Conservation (phyloP, 2,888 invertebrate genomes). For the Phalera bucephala region DNA sequence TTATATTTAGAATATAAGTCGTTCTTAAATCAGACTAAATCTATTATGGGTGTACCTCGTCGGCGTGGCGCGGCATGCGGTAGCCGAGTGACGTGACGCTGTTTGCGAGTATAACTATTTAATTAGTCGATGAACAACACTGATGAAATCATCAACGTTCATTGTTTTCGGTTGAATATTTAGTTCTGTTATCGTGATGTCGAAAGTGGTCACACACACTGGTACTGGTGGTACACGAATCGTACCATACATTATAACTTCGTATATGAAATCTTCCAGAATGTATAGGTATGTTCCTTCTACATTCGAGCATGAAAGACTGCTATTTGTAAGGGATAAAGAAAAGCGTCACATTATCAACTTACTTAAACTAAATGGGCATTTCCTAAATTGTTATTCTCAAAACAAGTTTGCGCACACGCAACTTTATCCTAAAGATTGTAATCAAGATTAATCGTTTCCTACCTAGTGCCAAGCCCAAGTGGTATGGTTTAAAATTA, state of each 20-base stretch:
- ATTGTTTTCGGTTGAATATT: constrained; percentile 27
- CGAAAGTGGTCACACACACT: too few species aligned
- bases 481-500: constrained; percentile 4
- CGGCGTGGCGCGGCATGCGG: constrained; percentile 61
- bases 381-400: constrained; percentile 18
- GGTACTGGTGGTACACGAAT: too few species aligned
- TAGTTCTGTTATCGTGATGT: background rate
- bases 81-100: constrained; percentile 60
- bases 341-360: too few species aligned
- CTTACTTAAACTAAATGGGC: constrained; percentile 4
- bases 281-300: too few species aligned
- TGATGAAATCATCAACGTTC: constrained; percentile 53
- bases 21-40: constrained; percentile 40
- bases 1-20: constrained; percentile 24
- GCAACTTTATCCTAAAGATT: constrained; percentile 44
- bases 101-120: constrained; percentile 60
- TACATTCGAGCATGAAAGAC: too few species aligned
- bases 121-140: constrained; percentile 52
- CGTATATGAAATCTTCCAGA: too few species aligned
- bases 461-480: constrained; percentile 24
- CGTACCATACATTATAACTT: too few species aligned
- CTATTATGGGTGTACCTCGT: constrained; percentile 78
- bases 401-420: constrained; percentile 35
- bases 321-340: too few species aligned
- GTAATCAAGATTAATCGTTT: constrained; percentile 51